Base-by-base conservation (phyloP, 2,113 vertebrate genomes). In the Periophthalmodon schlosseri region DNA sequence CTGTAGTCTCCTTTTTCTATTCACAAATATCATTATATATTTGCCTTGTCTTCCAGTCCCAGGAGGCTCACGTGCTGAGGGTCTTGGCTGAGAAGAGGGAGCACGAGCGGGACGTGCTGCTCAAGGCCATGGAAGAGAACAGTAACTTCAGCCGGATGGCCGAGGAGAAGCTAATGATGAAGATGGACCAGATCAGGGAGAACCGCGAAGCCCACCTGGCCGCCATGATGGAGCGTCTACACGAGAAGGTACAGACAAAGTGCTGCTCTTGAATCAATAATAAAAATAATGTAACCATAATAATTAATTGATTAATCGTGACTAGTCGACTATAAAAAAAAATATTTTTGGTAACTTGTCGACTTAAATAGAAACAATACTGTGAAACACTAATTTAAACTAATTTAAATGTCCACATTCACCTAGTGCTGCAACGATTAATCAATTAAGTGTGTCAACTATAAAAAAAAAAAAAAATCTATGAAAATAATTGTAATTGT, bases 141-240 rank as follows among this genome's bases (percentile, higher is more conserved):
- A 97, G 96, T 91, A 99, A 98, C 88, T 99, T 99, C 91, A 99
- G 96, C 94, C 97, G 95, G 87, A 95, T 94, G 95, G 98, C 98
- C 0, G 97, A 99, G 77, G 96, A 97, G 86, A 96, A 95, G 85
- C 95, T 99, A 83, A 95, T 94, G 0, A 91, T 95, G 87, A 98
- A 95, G 91, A 99, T 99, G 96, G 97, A 97, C 18, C 96, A 96
- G 90, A 99, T 96, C 88, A 96, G 97, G 89, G 98, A 98, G 88
- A 99, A 99, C 89, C 94, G 98, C 0, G 95, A 98, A 46, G 98
- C 98, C 9, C 91, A 96, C 36, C 86, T 99, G 82, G 96, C 96
- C 0, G 98, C 97, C 81, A 96, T 97, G 95, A 47, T 98, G 77
- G 96, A 96, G 75, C 95, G 97, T 77, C 93, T 99, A 85, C 96